phyloP scores from a whole-genome alignment of 2,113 vertebrate species.

The Charina bottae region DNA sequence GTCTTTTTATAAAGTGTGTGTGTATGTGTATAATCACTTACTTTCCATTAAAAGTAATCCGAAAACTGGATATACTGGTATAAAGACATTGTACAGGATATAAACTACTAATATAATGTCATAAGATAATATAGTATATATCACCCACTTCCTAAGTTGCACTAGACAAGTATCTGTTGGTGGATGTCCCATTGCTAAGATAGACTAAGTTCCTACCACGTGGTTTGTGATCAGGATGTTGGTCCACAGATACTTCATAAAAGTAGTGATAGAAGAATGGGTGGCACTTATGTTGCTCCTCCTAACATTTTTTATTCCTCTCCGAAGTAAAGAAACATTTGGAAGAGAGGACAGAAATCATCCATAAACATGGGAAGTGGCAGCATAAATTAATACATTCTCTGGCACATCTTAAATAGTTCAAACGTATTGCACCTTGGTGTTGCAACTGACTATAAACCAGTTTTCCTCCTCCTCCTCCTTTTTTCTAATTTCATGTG shows the following conservation, averaged over 20 bases:
- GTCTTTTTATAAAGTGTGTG: neutral
- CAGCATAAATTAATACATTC: neutral
- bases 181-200: neutral
- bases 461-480: neutral
- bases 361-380: neutral
- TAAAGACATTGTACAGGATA: neutral
- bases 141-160: neutral
- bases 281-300: neutral
- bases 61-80: neutral
- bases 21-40: neutral
- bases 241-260: neutral
- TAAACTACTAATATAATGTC: neutral
- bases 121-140: neutral
- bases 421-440: neutral
- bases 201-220: neutral
- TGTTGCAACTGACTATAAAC: conserved; percentile 43
- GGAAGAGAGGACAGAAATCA: neutral
- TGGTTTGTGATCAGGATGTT: neutral
- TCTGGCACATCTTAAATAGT: neutral
- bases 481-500: conserved; percentile 47
- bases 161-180: neutral
- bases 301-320: neutral
- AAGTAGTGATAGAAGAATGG: neutral
- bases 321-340: neutral
- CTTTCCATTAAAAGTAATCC: neutral